A percentile compares a stretch with the other conserved stretches of the same genome.
Evolutionary conservation across 2,888 invertebrate species (phyloP).

Genomic region (Harmothoe impar): DNA sequence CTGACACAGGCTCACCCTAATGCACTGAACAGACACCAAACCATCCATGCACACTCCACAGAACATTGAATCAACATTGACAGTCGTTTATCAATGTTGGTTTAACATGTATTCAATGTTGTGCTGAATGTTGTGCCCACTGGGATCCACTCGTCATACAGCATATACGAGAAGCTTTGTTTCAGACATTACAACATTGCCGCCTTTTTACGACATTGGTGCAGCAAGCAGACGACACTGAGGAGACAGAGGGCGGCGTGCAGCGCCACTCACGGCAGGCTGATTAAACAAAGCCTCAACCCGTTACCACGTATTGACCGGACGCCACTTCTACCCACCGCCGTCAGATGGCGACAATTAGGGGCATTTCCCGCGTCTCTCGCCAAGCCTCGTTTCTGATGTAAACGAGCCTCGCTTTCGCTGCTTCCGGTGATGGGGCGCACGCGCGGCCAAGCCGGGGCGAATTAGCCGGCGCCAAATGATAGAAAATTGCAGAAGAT

Average conservation of each 20-base stretch:
- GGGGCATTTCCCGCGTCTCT: constrained; percentile 53
- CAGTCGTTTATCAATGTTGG: too few relatives aligned
- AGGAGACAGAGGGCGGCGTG: neutral
- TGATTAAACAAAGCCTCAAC: constrained; percentile 49
- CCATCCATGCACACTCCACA: too few relatives aligned
- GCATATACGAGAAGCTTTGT: too few relatives aligned
- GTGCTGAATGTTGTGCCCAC: too few relatives aligned
- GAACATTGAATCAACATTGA: too few relatives aligned
- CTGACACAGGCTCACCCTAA: too few relatives aligned
- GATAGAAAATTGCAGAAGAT: constrained; percentile 59
- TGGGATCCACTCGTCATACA: too few relatives aligned
- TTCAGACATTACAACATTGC: neutral
- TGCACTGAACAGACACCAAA: too few relatives aligned
- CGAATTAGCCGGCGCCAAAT: constrained; percentile 57
- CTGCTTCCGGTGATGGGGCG: constrained; percentile 57
- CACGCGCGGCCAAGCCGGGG: constrained; percentile 43
- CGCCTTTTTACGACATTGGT: constrained; percentile 2
- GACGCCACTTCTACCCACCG: neutral
- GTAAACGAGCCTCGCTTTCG: constrained; percentile 60
- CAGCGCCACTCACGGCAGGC: neutral
- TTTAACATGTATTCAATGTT: too few relatives aligned
- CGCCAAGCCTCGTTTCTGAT: constrained; percentile 12
- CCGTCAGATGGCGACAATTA: constrained; percentile 52
- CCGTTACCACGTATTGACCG: constrained; percentile 52
- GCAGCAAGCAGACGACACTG: neutral